phyloP scores from a whole-genome alignment of 2,888 invertebrate species.

The Aleiodes alternator region DNA sequence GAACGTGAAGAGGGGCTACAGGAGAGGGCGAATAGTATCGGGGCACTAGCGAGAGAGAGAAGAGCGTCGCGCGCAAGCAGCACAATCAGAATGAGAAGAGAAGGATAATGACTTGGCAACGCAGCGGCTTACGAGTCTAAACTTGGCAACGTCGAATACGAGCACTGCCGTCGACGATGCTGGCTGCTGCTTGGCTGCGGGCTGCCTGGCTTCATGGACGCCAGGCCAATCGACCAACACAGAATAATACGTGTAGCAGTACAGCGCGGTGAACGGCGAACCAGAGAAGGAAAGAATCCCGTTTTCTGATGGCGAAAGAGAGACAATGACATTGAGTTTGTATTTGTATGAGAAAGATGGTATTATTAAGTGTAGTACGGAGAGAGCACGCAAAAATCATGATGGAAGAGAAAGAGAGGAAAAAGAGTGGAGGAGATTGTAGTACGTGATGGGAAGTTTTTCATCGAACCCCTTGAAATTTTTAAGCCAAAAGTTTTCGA shows the following conservation, averaged over 20 bases:
- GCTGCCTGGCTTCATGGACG: conserved; percentile 64
- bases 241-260: conserved; percentile 51
- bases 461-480: conserved; percentile 63
- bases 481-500: conserved; percentile 54
- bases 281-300: conserved; percentile 73
- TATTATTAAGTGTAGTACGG: conserved; percentile 17
- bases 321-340: conserved; percentile 5
- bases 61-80: conserved; percentile 52
- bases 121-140: conserved; percentile 53
- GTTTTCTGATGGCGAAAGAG: conserved; percentile 65
- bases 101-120: conserved; percentile 60
- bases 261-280: conserved; percentile 68
- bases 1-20: conserved; percentile 38
- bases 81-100: conserved; percentile 43
- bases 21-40: conserved; percentile 25
- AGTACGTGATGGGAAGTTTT: conserved; percentile 62
- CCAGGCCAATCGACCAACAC: conserved; percentile 69
- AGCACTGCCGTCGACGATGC: conserved; percentile 27
- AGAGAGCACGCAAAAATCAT: conserved; percentile 40
- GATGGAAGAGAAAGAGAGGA: conserved; percentile 46
- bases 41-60: neutral
- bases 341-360: conserved; percentile 33
- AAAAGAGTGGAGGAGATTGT: conserved; percentile 50
- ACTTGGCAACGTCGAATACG: conserved; percentile 51
- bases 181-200: conserved; percentile 44